These are phyloP conservation scores for Arctopsyche grandis DNA, from an alignment of 1,140 invertebrate genomes.

Conservation along the genomic window DNA sequence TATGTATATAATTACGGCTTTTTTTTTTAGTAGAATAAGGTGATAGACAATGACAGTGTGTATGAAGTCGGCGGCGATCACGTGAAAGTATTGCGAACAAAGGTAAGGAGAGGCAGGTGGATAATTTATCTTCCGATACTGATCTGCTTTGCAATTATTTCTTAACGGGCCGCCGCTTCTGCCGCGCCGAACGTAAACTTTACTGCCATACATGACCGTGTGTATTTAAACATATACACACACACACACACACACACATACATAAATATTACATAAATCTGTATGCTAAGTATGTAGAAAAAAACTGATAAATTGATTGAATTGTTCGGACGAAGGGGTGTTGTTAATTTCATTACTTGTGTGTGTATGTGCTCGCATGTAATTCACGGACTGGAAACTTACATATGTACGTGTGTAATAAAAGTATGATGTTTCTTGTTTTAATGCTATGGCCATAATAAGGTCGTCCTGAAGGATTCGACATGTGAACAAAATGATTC, in stretches of 20 bases:
- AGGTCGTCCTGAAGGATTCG: no score
- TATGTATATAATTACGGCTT: slow-evolving; percentile 17
- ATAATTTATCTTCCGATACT: slow-evolving; percentile 46
- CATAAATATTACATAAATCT: slow-evolving; percentile 4
- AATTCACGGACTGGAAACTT: no score
- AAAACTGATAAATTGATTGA: neutral
- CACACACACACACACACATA: slow-evolving; percentile 1
- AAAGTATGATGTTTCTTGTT: no score
- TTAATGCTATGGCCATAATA: no score
- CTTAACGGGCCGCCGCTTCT: slow-evolving; percentile 44
- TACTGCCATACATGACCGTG: slow-evolving; percentile 37
- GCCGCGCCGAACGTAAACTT: slow-evolving; percentile 39
- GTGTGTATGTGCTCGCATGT: no score
- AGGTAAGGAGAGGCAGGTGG: slow-evolving; percentile 42
- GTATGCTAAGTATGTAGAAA: neutral
- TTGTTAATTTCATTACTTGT: no score
- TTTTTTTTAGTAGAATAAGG: slow-evolving; percentile 17
- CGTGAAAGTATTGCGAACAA: slow-evolving; percentile 45
- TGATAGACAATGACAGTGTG: slow-evolving; percentile 44
- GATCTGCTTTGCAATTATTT: slow-evolving; percentile 45
- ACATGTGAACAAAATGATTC: no score
- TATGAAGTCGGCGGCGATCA: slow-evolving; percentile 38
- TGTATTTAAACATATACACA: slow-evolving; percentile 1
- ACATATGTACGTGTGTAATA: no score
- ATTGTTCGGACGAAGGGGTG: no score